Evolutionary conservation across 2,888 invertebrate genomes (phyloP), one percentile per base, ranked within the genome.

Genomic region (Deilephila elpenor): DNA sequence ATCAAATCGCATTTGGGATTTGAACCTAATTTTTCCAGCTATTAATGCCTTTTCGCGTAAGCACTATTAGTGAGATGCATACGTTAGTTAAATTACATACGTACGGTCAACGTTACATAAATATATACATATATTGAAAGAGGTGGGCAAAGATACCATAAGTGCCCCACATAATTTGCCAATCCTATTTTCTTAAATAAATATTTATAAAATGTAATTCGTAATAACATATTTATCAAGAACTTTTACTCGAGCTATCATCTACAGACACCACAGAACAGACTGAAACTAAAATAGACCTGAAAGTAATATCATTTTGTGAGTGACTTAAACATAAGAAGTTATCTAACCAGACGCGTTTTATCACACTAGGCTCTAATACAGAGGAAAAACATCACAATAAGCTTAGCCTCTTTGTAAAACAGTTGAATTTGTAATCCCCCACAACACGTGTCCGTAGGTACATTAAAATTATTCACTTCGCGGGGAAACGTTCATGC

Each of bases 391-490:
- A 72, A 72, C 62, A 72, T 14, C 51, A 51, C 51, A 53, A 72
- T 32, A 72, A 20, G 53, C 62, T 17, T 62, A 64, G 56, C 53
- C 72, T 34, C 64, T 73, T 73, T 59, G 73, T 56, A 71, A 71
- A 70, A 56, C 32, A 62, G 56, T 71, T 70, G 61, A 73, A 73
- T 61, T 73, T 73, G 70, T 53, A 51, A 70, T 56, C 34, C 62
- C 61, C 51, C 37, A 62, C 73, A 62, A 73, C 72, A 67, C 37
- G 37, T 67, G 72, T 73, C 56, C 59, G 37, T 71, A 62, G 53
- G 62, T 76, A 79, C 82, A 80, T 80, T 82, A 81, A 85, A 83
- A 84, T 84, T 82, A 86, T 86, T 86, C 86, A 81, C 78, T 78
- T 73, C 77, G 79, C 79, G 75, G 75, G 25, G 78, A 76, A 79